Conservation (phyloP, 2,888 invertebrate genomes). For the Macaria liturata region DNA sequence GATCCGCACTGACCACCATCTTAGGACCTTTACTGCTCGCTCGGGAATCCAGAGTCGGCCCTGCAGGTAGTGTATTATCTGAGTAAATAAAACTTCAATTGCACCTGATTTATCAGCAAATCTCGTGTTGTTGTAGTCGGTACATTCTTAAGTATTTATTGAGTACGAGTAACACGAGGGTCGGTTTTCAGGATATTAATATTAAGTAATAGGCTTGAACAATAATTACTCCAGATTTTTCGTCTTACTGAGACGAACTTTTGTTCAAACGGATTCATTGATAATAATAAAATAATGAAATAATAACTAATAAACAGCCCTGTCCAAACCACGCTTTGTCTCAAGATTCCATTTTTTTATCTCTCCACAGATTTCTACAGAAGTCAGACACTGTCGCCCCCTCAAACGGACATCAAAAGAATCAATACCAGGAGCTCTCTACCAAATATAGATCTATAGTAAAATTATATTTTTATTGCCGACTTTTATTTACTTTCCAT, state of each 20-base stretch:
- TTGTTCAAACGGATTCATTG: too few relatives aligned
- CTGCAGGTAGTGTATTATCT: constrained; percentile 56
- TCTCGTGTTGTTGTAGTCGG: background rate
- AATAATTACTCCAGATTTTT: too few relatives aligned
- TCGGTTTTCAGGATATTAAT: too few relatives aligned
- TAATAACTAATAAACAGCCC: too few relatives aligned
- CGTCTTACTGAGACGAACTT: too few relatives aligned
- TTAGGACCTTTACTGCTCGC: constrained; percentile 71
- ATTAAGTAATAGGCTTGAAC: too few relatives aligned
- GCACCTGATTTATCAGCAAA: constrained; percentile 1
- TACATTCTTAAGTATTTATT: too few relatives aligned
- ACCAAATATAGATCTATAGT: constrained; percentile 44
- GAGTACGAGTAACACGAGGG: too few relatives aligned
- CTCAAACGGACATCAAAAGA: constrained; percentile 42
- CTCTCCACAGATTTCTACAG: constrained; percentile 55
- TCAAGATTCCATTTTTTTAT: background rate
- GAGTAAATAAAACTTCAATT: background rate
- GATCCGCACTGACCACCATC: constrained; percentile 65
- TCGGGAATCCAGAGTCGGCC: constrained; percentile 63
- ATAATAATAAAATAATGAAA: too few relatives aligned
- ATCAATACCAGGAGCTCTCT: constrained; percentile 44
- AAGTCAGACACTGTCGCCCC: constrained; percentile 44
- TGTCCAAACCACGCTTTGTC: too few relatives aligned
- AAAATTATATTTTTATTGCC: constrained; percentile 29
- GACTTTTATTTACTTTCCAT: too few relatives aligned